Conservation (phyloP, 2,888 invertebrate species). For the Dione juno region DNA sequence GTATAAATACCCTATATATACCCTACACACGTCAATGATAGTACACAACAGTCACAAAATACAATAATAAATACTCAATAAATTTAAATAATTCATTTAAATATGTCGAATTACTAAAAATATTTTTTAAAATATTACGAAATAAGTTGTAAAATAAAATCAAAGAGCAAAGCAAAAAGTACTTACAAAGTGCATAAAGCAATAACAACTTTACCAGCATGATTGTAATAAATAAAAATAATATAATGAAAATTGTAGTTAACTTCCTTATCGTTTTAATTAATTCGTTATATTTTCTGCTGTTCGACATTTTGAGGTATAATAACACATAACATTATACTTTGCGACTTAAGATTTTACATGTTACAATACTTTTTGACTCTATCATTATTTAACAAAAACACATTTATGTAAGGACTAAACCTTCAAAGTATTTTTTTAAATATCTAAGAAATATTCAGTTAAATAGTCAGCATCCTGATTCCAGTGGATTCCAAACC, state of each 20-base stretch:
- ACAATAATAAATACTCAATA: not conserved
- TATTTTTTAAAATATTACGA: not conserved
- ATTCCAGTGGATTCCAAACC: not conserved
- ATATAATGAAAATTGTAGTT: slow-evolving; percentile 14
- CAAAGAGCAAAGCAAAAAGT: slow-evolving; percentile 5
- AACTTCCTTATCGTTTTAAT: slow-evolving; percentile 43
- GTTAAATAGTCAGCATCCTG: slow-evolving; percentile 7
- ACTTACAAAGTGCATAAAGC: slow-evolving; percentile 38
- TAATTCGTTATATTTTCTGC: slow-evolving; percentile 32
- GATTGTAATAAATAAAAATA: slow-evolving; percentile 31
- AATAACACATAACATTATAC: not conserved
- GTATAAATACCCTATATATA: not conserved
- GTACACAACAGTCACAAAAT: not conserved
- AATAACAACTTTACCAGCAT: slow-evolving; percentile 38
- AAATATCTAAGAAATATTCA: not conserved
- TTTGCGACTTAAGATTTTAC: not conserved
- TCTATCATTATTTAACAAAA: not conserved
- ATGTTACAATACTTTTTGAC: not conserved
- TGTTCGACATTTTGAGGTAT: slow-evolving; percentile 4
- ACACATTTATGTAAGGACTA: too few relatives aligned
- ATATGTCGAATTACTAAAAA: too few relatives aligned
- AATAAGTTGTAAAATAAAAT: not conserved
- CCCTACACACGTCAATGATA: not conserved
- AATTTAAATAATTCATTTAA: not conserved
- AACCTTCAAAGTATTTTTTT: too few relatives aligned